Conservation (phyloP, 2,888 invertebrate genomes). For the Ischnura elegans region DNA sequence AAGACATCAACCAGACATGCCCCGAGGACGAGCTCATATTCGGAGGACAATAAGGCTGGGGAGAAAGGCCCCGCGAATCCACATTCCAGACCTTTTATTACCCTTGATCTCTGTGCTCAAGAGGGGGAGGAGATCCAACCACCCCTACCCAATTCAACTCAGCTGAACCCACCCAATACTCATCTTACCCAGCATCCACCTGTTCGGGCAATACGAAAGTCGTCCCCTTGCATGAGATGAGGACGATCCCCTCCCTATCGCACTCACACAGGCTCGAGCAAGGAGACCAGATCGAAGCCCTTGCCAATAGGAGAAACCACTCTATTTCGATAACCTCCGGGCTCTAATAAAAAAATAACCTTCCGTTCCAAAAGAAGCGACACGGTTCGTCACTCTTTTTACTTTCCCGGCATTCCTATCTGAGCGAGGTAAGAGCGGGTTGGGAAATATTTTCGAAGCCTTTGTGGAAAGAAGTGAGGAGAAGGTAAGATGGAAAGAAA, state of each 20-base stretch:
- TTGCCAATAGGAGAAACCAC: conserved; percentile 7
- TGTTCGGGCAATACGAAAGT: conserved; percentile 14
- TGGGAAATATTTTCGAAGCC: no score
- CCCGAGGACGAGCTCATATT: conserved; percentile 1
- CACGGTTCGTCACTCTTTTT: conserved; percentile 24
- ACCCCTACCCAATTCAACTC: background rate
- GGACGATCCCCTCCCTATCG: background rate
- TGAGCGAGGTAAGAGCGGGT: background rate
- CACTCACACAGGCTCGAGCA: background rate
- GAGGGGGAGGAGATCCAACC: background rate
- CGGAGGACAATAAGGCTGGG: background rate
- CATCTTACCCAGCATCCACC: background rate
- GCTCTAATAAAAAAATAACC: conserved; percentile 29
- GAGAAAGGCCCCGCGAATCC: background rate
- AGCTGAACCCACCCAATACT: background rate
- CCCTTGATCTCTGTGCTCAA: background rate
- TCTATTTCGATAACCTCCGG: conserved; percentile 8
- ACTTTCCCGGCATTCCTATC: background rate
- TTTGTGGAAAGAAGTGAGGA: no score
- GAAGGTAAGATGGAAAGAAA: background rate
- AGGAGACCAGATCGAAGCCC: background rate
- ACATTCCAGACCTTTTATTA: background rate
- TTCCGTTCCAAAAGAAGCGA: background rate
- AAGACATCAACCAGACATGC: background rate
- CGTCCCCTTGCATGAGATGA: background rate